Percentiles rank a stretch among this genome's conserved stretches.
These are phyloP conservation scores for Itoplectis maculator DNA, from an alignment of 2,888 invertebrate genomes.

Conservation along the genomic window DNA sequence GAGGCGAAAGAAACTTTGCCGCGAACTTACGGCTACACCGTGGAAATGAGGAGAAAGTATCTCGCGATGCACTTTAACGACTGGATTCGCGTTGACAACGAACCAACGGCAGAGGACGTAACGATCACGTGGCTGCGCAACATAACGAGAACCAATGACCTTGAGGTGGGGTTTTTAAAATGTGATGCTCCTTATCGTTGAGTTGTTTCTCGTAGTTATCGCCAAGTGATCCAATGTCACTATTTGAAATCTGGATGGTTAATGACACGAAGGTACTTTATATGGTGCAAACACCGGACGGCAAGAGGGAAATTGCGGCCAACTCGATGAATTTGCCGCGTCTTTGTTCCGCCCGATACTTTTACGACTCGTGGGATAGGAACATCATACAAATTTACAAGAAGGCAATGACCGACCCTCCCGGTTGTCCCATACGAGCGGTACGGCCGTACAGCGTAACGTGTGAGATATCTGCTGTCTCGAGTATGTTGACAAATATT, in stretches of 20 bases:
- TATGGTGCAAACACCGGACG: slow-evolving; percentile 56
- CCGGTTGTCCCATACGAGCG: slow-evolving; percentile 52
- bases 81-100: slow-evolving; percentile 53
- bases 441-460: slow-evolving; percentile 44
- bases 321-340: slow-evolving; percentile 54
- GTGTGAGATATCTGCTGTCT: slow-evolving; percentile 17
- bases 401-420: slow-evolving; percentile 57
- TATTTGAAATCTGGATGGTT: neutral
- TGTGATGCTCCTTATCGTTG: neutral
- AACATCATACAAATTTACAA: slow-evolving; percentile 67
- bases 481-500: slow-evolving; percentile 56
- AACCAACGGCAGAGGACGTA: slow-evolving; percentile 44
- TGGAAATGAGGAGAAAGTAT: slow-evolving; percentile 54
- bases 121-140: slow-evolving; percentile 50
- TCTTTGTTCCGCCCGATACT: slow-evolving; percentile 50
- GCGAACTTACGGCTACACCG: slow-evolving; percentile 31
- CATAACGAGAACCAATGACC: slow-evolving; percentile 40
- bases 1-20: neutral
- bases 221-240: neutral
- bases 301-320: slow-evolving; percentile 50
- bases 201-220: neutral
- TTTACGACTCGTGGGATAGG: slow-evolving; percentile 61
- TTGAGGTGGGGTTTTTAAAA: slow-evolving; percentile 18
- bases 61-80: slow-evolving; percentile 56
- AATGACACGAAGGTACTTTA: slow-evolving; percentile 51